Percentiles rank a stretch among this genome's conserved stretches.
phyloP scores from a whole-genome alignment of 2,113 vertebrate species.

The Psilopogon haemacephalus region DNA sequence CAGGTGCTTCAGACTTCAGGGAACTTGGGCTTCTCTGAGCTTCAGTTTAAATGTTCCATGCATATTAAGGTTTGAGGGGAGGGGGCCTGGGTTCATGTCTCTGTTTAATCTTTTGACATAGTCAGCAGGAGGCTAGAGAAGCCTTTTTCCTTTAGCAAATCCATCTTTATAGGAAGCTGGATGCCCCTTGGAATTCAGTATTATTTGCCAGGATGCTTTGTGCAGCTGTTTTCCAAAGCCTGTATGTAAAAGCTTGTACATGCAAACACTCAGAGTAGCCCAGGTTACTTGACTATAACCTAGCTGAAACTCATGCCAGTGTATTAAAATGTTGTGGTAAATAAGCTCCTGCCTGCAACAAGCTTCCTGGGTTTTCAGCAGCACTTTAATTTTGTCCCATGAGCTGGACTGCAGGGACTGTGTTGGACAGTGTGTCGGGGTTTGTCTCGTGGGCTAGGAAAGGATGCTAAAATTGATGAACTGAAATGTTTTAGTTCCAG shows the following conservation, averaged over 20 bases:
- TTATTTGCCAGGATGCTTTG: neutral
- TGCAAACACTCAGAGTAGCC: neutral
- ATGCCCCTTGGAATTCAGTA: neutral
- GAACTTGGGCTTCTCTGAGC: neutral
- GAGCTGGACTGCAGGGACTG: neutral
- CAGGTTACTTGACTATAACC: neutral
- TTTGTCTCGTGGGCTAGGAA: neutral
- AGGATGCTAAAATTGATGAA: neutral
- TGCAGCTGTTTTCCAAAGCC: neutral
- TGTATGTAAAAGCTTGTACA: slow-evolving; percentile 1
- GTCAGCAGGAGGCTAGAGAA: neutral
- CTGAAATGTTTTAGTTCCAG: neutral
- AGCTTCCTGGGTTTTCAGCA: neutral
- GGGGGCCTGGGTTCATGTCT: neutral
- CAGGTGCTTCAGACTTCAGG: neutral
- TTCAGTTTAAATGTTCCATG: slow-evolving; percentile 12
- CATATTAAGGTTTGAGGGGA: neutral
- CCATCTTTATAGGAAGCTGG: neutral
- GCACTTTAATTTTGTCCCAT: slow-evolving; percentile 36
- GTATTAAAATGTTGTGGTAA: neutral
- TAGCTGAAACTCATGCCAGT: neutral
- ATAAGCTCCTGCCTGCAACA: neutral
- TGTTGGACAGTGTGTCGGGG: neutral
- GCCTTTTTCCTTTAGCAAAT: neutral
- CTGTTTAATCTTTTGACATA: neutral